Conservation (phyloP, 2,888 invertebrate genomes). For the Drosophila koepferae region DNA sequence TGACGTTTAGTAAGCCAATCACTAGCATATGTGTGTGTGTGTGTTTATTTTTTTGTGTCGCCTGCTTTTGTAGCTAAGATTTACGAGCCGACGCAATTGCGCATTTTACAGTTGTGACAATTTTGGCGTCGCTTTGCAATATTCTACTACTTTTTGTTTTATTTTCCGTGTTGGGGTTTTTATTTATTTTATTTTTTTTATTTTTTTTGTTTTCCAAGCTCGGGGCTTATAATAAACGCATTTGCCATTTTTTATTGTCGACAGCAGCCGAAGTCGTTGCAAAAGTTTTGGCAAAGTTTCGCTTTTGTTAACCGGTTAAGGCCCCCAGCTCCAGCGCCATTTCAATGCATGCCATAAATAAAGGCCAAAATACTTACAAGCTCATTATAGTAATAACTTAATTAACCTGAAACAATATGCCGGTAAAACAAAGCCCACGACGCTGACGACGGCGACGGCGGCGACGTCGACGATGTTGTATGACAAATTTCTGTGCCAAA, state of each 20-base stretch:
- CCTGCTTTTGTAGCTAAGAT: slow-evolving; percentile 61
- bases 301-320: slow-evolving; percentile 45
- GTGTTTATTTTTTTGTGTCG: slow-evolving; percentile 26
- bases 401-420: slow-evolving; percentile 81
- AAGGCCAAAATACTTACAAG: slow-evolving; percentile 72
- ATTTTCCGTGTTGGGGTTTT: slow-evolving; percentile 6
- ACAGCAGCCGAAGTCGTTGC: slow-evolving; percentile 36
- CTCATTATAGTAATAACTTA: slow-evolving; percentile 81
- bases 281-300: slow-evolving; percentile 53
- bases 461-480: slow-evolving; percentile 54
- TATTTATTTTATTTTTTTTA: not conserved
- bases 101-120: slow-evolving; percentile 81
- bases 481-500: slow-evolving; percentile 82
- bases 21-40: slow-evolving; percentile 16
- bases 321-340: slow-evolving; percentile 1
- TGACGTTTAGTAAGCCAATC: slow-evolving; percentile 76
- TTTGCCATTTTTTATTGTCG: slow-evolving; percentile 47
- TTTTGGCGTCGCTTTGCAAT: slow-evolving; percentile 75
- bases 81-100: slow-evolving; percentile 79
- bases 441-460: not conserved
- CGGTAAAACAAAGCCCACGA: slow-evolving; percentile 45
- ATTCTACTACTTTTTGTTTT: slow-evolving; percentile 38
- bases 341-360: slow-evolving; percentile 73
- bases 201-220: slow-evolving; percentile 16
- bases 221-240: slow-evolving; percentile 66